These are phyloP conservation scores for Entomobrya proxima DNA, from an alignment of 2,888 invertebrate species.

Conservation along the genomic window DNA sequence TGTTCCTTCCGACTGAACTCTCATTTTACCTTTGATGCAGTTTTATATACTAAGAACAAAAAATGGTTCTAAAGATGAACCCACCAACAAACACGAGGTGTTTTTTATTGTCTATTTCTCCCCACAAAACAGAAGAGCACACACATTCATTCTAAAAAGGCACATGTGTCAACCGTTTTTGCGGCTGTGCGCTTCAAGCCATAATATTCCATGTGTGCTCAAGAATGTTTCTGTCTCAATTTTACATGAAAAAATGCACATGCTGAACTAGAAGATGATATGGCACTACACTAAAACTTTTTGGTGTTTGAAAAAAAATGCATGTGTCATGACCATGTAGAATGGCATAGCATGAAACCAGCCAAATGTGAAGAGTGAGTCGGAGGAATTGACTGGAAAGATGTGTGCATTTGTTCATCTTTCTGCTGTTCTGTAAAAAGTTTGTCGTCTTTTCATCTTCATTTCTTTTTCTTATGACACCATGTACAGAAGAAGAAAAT, in stretches of 20 bases:
- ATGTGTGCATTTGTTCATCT: neutral
- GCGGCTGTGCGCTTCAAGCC: neutral
- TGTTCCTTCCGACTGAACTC: neutral
- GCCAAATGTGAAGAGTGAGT: slow-evolving; percentile 15
- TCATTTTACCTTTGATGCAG: too few species aligned
- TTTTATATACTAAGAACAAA: too few species aligned
- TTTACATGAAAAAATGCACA: neutral
- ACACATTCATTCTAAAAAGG: neutral
- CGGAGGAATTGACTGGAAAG: neutral
- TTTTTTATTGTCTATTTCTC: too few species aligned
- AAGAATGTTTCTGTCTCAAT: neutral
- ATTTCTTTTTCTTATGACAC: too few species aligned
- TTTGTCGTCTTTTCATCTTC: too few species aligned
- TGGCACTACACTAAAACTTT: too few species aligned
- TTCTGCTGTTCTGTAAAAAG: too few species aligned
- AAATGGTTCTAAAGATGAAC: too few species aligned
- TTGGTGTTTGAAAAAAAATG: too few species aligned
- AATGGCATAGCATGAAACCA: neutral
- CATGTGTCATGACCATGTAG: neutral
- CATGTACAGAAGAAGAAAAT: too few species aligned
- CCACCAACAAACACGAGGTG: too few species aligned
- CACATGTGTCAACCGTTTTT: neutral
- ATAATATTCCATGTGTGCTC: neutral
- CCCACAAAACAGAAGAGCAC: neutral
- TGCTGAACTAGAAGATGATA: neutral